A percentile compares a stretch with the other conserved stretches of the same genome.
Conservation (phyloP, 2,113 vertebrate species). For the Conger conger region DNA sequence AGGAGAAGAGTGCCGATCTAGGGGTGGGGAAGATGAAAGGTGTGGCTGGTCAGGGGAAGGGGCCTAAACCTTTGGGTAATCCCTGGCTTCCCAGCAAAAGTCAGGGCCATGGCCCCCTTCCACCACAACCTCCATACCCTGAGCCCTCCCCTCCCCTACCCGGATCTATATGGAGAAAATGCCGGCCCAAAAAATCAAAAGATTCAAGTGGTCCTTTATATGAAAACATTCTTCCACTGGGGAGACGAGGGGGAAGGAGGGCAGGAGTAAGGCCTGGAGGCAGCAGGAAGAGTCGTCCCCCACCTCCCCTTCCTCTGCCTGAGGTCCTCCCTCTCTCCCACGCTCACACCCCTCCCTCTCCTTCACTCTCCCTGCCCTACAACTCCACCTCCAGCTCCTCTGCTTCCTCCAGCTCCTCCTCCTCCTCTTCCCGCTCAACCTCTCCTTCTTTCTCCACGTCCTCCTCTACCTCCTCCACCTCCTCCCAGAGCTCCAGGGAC, state of each 20-base stretch:
- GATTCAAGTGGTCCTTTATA: slow-evolving; percentile 66
- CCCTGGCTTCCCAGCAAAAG: slow-evolving; percentile 59
- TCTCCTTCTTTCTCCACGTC: slow-evolving; percentile 62
- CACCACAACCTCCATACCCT: slow-evolving; percentile 58
- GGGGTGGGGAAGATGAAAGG: slow-evolving; percentile 6
- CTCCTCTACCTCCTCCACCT: slow-evolving; percentile 66
- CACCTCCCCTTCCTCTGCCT: slow-evolving; percentile 66
- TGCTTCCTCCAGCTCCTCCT: slow-evolving; percentile 68
- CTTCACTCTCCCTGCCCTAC: slow-evolving; percentile 67
- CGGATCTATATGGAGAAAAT: slow-evolving; percentile 68
- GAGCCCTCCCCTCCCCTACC: slow-evolving; percentile 62
- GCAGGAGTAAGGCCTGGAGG: slow-evolving; percentile 60
- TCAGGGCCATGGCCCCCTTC: slow-evolving; percentile 51
- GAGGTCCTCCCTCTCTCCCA: slow-evolving; percentile 69
- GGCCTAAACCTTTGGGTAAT: slow-evolving; percentile 60
- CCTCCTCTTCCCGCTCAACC: slow-evolving; percentile 68
- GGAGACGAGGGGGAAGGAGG: slow-evolving; percentile 72
- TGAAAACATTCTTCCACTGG: slow-evolving; percentile 71
- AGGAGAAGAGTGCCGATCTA: slow-evolving; percentile 7
- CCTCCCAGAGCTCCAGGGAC: slow-evolving; percentile 71
- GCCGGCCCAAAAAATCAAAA: slow-evolving; percentile 67
- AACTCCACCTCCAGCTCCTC: slow-evolving; percentile 62
- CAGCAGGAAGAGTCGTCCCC: slow-evolving; percentile 62
- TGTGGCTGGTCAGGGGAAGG: slow-evolving; percentile 15
- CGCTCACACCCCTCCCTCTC: slow-evolving; percentile 67